Evolutionary conservation across 2,888 invertebrate genomes (phyloP).

Genomic region (Cactoblastis cactorum): DNA sequence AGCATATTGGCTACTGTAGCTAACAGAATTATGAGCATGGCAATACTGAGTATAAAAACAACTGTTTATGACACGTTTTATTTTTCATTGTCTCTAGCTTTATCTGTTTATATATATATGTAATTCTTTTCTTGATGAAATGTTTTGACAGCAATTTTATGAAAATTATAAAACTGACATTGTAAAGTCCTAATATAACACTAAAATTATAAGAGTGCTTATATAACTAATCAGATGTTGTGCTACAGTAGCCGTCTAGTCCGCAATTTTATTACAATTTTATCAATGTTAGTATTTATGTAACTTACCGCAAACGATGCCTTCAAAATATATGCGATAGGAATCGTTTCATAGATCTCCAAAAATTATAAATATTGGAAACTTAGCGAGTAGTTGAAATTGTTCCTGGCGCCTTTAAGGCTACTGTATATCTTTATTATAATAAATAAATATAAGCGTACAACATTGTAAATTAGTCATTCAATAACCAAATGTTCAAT

Average conservation of each 20-base stretch:
- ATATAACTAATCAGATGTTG: not conserved
- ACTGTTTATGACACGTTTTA: too few species aligned
- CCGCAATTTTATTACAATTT: slow-evolving; percentile 6
- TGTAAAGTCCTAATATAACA: too few species aligned
- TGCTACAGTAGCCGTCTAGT: slow-evolving; percentile 14
- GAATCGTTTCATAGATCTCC: slow-evolving; percentile 62
- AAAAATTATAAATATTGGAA: slow-evolving; percentile 62
- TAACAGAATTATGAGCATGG: not conserved
- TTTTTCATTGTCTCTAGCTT: too few species aligned
- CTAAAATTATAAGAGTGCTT: too few species aligned
- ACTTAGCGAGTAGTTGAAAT: slow-evolving; percentile 76
- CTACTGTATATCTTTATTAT: slow-evolving; percentile 67
- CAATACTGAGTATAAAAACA: not conserved
- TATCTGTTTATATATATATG: too few species aligned
- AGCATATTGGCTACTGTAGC: not conserved
- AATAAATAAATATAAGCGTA: slow-evolving; percentile 64
- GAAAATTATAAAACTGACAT: too few species aligned
- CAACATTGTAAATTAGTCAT: slow-evolving; percentile 63
- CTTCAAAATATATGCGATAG: slow-evolving; percentile 68
- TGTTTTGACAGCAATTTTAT: too few species aligned
- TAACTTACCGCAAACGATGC: slow-evolving; percentile 28
- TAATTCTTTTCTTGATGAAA: too few species aligned
- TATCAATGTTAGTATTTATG: slow-evolving; percentile 7
- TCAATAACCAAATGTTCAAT: slow-evolving; percentile 77
- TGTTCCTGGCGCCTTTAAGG: slow-evolving; percentile 78